These are phyloP conservation scores for Chorisops tibialis DNA, from an alignment of 2,888 invertebrate genomes.

Conservation along the genomic window DNA sequence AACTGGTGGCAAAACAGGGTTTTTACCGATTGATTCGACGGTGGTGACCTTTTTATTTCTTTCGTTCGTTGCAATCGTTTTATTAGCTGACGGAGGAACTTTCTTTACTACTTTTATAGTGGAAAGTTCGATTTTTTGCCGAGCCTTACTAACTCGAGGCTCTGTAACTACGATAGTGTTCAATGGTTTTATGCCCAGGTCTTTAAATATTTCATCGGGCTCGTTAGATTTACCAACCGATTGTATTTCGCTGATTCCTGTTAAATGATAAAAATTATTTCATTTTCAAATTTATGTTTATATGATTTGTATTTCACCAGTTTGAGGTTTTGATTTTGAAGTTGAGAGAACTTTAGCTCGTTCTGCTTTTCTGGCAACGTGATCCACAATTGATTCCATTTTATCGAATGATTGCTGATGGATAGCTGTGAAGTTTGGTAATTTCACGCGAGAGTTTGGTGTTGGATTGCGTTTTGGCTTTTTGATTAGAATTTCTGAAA, in stretches of 20 bases:
- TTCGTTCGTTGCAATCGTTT: too few relatives aligned
- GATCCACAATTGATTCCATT: constrained; percentile 67
- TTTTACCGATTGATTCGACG: too few relatives aligned
- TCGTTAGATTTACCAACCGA: background rate
- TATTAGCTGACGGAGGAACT: background rate
- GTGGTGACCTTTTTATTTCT: too few relatives aligned
- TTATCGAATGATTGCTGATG: constrained; percentile 63
- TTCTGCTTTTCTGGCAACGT: constrained; percentile 53
- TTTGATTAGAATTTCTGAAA: too few relatives aligned
- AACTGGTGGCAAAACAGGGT: too few relatives aligned
- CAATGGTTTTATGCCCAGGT: background rate
- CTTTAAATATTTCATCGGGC: background rate
- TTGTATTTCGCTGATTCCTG: too few relatives aligned
- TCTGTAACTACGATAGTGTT: constrained; percentile 26
- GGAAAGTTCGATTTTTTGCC: constrained; percentile 17
- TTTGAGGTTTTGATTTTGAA: constrained; percentile 38
- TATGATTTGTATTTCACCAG: background rate
- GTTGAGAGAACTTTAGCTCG: constrained; percentile 45
- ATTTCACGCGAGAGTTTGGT: constrained; percentile 52
- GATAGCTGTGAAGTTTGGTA: constrained; percentile 68
- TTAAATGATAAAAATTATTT: background rate
- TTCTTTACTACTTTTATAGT: constrained; percentile 16
- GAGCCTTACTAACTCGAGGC: constrained; percentile 40
- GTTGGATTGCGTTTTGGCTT: constrained; percentile 34
- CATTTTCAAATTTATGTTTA: background rate